Percentiles rank a stretch among this genome's conserved stretches.
phyloP scores from a whole-genome alignment of 2,113 vertebrate species.

The Podocnemis expansa region DNA sequence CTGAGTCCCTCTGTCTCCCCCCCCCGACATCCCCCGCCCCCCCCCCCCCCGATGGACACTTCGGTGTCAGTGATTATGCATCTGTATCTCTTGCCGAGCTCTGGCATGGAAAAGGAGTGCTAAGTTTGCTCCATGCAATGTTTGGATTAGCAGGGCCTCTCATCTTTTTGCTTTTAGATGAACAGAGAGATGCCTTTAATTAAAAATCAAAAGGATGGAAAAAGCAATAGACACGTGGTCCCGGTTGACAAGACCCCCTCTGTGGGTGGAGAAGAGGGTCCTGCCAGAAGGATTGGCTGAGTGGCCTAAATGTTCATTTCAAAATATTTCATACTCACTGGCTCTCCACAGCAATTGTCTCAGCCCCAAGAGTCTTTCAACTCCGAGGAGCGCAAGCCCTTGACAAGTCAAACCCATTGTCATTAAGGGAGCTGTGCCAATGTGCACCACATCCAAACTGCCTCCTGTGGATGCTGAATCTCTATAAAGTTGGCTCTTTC shows the following conservation, averaged over 20 bases:
- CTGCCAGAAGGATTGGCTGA: not conserved
- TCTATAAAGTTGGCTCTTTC: too few relatives aligned
- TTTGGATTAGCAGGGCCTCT: not conserved
- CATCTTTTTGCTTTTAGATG: not conserved
- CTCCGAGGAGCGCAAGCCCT: not conserved
- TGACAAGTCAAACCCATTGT: not conserved
- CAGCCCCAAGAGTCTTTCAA: not conserved
- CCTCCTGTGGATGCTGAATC: not conserved
- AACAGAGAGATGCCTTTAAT: not conserved
- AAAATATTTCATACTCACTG: not conserved
- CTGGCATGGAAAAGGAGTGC: not conserved
- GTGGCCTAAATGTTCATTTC: not conserved
- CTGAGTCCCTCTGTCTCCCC: constrained; percentile 50
- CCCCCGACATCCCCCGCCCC: not conserved
- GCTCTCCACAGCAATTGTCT: not conserved
- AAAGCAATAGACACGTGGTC: not conserved
- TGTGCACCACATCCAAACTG: not conserved
- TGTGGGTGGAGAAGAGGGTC: not conserved
- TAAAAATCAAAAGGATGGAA: not conserved
- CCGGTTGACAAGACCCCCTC: not conserved
- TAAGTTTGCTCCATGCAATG: not conserved
- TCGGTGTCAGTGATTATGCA: not conserved
- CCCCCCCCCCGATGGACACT: not conserved
- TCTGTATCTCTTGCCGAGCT: not conserved
- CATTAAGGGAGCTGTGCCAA: not conserved